Conservation (phyloP, 1,140 invertebrate species). For the Nephotettix cincticeps region DNA sequence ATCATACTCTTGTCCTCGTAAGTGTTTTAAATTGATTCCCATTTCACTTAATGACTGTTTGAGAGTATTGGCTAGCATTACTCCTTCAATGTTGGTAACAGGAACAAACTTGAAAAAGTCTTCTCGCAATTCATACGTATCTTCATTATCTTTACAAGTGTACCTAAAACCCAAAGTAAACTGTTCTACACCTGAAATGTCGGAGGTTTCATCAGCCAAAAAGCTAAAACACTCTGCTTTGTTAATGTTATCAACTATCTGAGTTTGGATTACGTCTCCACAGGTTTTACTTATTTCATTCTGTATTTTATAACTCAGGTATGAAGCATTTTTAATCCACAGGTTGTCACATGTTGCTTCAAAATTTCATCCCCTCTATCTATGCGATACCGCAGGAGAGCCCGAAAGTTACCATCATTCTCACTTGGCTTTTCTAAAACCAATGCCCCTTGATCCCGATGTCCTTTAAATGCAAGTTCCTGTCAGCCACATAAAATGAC, state of each 20-base stretch:
- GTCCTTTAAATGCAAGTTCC: background rate
- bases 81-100: conserved; percentile 4
- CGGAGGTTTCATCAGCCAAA: background rate
- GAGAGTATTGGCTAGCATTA: conserved; percentile 4
- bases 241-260: too few species aligned
- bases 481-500: background rate
- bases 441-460: background rate
- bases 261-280: too few species aligned
- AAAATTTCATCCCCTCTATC: conserved; percentile 12
- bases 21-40: conserved; percentile 1
- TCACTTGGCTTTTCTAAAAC: too few species aligned
- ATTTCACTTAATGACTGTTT: conserved; percentile 10
- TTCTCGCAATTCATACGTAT: too few species aligned
- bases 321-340: background rate
- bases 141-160: conserved; percentile 3
- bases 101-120: background rate
- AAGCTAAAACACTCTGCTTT: background rate
- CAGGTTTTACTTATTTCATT: background rate
- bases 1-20: conserved; percentile 3
- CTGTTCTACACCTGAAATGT: too few species aligned
- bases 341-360: background rate
- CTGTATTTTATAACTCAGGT: background rate
- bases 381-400: conserved; percentile 1
- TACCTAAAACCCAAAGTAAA: background rate
- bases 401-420: background rate